Conservation (phyloP, 2,797 vertebrate species). For the Scomberomorus guttatus region DNA sequence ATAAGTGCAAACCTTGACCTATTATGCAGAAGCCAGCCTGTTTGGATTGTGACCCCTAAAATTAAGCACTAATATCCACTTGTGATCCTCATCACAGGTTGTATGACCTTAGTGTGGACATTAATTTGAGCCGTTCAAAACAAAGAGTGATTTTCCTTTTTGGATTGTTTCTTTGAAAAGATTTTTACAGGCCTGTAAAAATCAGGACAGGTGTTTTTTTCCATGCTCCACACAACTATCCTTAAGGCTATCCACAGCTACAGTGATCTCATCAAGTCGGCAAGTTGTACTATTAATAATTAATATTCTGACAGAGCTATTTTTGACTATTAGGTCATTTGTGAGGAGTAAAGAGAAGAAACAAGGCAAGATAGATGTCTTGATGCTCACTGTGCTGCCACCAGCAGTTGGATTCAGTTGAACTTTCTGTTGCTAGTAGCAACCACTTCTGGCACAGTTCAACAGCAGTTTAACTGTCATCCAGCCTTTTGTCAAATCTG, state of each 20-base stretch:
- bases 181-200: too few species aligned
- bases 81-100: too few species aligned
- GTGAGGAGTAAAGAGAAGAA: constrained; percentile 17
- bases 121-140: too few species aligned
- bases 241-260: not conserved
- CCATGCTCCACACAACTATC: too few species aligned
- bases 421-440: constrained; percentile 42
- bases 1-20: too few species aligned
- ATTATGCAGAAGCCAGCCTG: too few species aligned
- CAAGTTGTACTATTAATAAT: constrained; percentile 4
- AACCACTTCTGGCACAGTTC: constrained; percentile 13
- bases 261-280: not conserved
- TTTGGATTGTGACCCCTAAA: too few species aligned
- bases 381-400: constrained; percentile 20
- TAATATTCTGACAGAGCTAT: constrained; percentile 17
- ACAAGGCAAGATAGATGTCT: not conserved
- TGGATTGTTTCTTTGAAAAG: too few species aligned
- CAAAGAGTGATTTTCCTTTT: too few species aligned
- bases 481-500: constrained; percentile 9
- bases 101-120: too few species aligned
- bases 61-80: too few species aligned
- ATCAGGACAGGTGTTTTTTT: too few species aligned
- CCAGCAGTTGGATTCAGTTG: constrained; percentile 6
- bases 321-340: constrained; percentile 29
- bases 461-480: constrained; percentile 1